Evolutionary conservation across 2,797 vertebrate genomes (phyloP).

Genomic region (Melanotaenia pygmaea): DNA sequence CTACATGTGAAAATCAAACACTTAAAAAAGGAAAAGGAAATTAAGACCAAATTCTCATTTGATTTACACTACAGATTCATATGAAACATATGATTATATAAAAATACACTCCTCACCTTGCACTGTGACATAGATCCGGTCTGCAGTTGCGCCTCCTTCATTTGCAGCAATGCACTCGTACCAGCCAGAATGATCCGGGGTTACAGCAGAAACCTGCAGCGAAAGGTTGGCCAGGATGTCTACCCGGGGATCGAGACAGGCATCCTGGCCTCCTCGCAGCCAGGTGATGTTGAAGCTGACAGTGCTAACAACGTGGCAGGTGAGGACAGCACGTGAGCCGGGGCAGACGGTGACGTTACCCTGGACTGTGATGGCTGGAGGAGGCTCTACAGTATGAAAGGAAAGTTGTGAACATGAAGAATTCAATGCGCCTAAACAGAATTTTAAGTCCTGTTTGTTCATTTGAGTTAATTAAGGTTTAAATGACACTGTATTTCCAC

Average conservation of each 20-base stretch:
- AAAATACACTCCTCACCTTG: conserved; percentile 84
- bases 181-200: conserved; percentile 83
- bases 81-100: background rate
- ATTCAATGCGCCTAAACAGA: background rate
- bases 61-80: background rate
- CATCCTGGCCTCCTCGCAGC: conserved; percentile 83
- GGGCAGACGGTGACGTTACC: conserved; percentile 85
- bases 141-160: conserved; percentile 85
- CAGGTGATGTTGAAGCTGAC: conserved; percentile 93
- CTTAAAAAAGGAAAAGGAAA: too few species aligned
- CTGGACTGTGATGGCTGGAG: conserved; percentile 85
- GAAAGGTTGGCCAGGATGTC: conserved; percentile 85
- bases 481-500: background rate
- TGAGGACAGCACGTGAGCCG: conserved; percentile 84
- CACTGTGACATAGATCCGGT: conserved; percentile 87
- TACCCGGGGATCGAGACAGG: conserved; percentile 75
- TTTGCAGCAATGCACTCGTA: conserved; percentile 89
- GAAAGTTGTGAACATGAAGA: background rate
- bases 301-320: conserved; percentile 87
- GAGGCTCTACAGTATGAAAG: conserved; percentile 86
- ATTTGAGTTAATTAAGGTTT: background rate
- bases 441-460: background rate
- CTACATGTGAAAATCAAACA: background rate
- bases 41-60: too few species aligned
- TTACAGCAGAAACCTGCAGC: conserved; percentile 84